phyloP scores from a whole-genome alignment of 2,888 invertebrate species.

The Perizoma affinitatum region DNA sequence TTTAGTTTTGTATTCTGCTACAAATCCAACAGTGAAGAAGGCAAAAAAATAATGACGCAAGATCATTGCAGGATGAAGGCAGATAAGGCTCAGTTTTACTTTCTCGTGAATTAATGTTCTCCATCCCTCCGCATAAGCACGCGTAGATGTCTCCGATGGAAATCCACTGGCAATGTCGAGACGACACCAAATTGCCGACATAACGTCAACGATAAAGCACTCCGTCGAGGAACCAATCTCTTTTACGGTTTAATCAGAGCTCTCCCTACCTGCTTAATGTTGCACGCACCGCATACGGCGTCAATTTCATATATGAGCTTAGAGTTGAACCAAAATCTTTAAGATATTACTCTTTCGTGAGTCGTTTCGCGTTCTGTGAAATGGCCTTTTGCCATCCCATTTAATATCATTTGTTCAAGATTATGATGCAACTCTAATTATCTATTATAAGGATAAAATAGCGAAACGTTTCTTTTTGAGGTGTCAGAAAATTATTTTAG shows the following conservation, averaged over 20 bases:
- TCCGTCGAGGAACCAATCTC: constrained; percentile 77
- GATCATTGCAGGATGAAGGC: constrained; percentile 6
- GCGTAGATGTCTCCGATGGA: constrained; percentile 42
- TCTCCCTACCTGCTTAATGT: constrained; percentile 63
- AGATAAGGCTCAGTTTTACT: constrained; percentile 14
- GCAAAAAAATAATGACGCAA: constrained; percentile 8
- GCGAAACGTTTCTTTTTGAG: background rate
- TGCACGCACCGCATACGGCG: constrained; percentile 51
- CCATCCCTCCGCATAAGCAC: constrained; percentile 43
- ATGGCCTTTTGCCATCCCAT: background rate
- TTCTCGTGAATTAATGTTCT: constrained; percentile 34
- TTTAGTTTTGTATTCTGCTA: background rate
- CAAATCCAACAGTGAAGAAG: background rate
- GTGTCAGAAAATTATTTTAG: background rate
- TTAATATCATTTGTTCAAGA: background rate
- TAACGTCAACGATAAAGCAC: constrained; percentile 77
- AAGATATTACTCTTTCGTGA: no score
- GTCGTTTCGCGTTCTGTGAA: background rate
- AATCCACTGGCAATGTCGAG: constrained; percentile 44
- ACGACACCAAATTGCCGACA: constrained; percentile 70
- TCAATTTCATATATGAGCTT: constrained; percentile 53
- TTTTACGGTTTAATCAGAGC: constrained; percentile 81
- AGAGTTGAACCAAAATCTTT: constrained; percentile 27
- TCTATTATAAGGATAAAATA: background rate
- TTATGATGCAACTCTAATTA: background rate